A percentile compares a stretch with the other conserved stretches of the same genome.
These are phyloP conservation scores for Paraescarpia echinospica DNA, from an alignment of 1,140 invertebrate genomes.

Conservation along the genomic window DNA sequence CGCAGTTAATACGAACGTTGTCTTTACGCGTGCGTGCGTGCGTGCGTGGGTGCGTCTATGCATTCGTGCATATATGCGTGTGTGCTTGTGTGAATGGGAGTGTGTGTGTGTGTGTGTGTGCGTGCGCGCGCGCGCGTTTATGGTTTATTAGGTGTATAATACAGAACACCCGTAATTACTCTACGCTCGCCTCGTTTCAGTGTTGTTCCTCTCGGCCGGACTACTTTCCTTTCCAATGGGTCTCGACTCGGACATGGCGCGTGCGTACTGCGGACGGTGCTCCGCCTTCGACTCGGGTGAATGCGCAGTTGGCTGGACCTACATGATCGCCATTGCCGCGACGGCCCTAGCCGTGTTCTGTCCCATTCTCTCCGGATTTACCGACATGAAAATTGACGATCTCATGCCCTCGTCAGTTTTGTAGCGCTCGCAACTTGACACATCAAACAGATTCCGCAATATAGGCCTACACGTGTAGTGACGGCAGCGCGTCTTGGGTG, in stretches of 20 bases:
- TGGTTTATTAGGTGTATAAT: no score
- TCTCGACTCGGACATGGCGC: slow-evolving; percentile 54
- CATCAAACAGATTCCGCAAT: background rate
- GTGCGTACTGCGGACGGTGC: slow-evolving; percentile 50
- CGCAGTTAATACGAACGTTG: no score
- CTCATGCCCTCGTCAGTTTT: background rate
- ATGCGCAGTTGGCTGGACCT: slow-evolving; percentile 59
- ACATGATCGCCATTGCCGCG: slow-evolving; percentile 56
- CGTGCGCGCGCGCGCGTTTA: no score
- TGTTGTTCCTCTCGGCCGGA: slow-evolving; percentile 46
- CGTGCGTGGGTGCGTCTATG: no score
- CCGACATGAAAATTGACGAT: slow-evolving; percentile 30
- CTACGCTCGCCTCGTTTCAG: slow-evolving; percentile 36
- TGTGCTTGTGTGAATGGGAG: no score
- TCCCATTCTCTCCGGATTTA: slow-evolving; percentile 52
- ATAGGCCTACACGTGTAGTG: background rate
- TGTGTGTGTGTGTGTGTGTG: no score
- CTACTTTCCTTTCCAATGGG: slow-evolving; percentile 58
- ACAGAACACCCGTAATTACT: no score
- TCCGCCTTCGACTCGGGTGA: slow-evolving; percentile 47
- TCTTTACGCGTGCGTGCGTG: no score
- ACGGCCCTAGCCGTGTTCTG: slow-evolving; percentile 57
- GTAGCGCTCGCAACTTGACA: background rate
- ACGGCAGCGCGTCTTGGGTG: background rate
- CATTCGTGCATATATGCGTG: no score